These are phyloP conservation scores for Poeciliopsis paucimaculata DNA, from an alignment of 2,797 vertebrate genomes.

Conservation along the genomic window DNA sequence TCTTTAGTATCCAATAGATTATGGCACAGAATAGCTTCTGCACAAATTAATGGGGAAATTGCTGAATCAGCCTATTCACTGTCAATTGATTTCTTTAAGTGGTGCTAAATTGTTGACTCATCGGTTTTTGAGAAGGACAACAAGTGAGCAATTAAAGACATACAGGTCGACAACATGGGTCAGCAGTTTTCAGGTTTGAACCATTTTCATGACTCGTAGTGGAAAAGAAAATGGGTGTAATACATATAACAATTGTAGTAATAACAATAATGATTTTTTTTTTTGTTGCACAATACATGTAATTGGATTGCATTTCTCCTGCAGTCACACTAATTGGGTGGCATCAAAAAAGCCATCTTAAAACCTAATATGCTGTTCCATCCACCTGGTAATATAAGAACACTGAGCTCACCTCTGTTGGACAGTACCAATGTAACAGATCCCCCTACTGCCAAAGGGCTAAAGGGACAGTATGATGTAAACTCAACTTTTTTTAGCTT, in stretches of 20 bases:
- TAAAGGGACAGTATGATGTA: too few species aligned
- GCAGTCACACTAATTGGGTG: neutral
- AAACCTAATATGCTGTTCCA: neutral
- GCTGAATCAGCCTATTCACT: neutral
- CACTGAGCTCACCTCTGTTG: neutral
- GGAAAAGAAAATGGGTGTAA: neutral
- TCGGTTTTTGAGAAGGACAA: neutral
- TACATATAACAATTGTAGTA: neutral
- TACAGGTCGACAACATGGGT: neutral
- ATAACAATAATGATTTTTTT: neutral
- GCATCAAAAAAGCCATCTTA: neutral
- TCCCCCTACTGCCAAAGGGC: too few species aligned
- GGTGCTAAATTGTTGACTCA: neutral
- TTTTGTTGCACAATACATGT: neutral
- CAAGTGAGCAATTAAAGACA: neutral
- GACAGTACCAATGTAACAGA: neutral
- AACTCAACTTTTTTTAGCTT: too few species aligned
- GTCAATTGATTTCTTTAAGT: neutral
- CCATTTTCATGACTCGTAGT: neutral
- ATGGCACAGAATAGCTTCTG: neutral
- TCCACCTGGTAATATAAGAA: neutral
- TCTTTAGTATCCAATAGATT: neutral
- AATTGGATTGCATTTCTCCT: neutral
- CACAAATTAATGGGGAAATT: neutral
- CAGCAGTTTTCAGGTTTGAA: neutral